Conservation (phyloP, 2,797 vertebrate genomes). For the Lophotriccus pileatus region DNA sequence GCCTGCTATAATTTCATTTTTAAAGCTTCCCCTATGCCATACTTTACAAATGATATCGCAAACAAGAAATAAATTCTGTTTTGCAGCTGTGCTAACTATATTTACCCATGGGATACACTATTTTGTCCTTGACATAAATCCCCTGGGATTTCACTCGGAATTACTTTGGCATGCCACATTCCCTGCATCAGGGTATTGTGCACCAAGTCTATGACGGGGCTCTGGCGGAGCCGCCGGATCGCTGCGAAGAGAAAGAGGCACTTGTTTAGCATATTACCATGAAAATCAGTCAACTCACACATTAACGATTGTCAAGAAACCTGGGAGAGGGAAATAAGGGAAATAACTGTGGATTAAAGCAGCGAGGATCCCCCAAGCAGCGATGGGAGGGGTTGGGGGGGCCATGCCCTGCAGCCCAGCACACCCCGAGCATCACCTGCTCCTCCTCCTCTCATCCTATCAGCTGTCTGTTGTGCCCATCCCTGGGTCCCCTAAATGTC, state of each 20-base stretch:
- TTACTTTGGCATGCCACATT: constrained; percentile 49
- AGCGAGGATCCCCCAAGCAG: constrained; percentile 25
- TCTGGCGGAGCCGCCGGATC: not conserved
- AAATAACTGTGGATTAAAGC: not conserved
- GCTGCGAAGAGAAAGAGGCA: not conserved
- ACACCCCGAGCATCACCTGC: not conserved
- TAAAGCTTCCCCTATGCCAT: constrained; percentile 77
- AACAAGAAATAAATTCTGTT: constrained; percentile 81
- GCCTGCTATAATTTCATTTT: constrained; percentile 80
- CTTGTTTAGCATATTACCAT: constrained; percentile 46
- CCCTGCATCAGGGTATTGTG: constrained; percentile 7
- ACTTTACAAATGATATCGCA: constrained; percentile 79
- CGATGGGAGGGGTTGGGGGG: fast-evolving
- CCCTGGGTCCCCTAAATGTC: not conserved
- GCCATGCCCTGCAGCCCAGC: not conserved
- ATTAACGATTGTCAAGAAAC: constrained; percentile 2
- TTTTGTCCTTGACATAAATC: constrained; percentile 77
- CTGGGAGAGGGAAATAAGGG: not conserved
- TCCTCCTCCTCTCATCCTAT: not conserved
- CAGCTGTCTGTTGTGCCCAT: fast-evolving
- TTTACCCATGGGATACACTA: constrained; percentile 74
- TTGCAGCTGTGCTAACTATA: constrained; percentile 74
- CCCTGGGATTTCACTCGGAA: constrained; percentile 59
- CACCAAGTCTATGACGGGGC: not conserved
- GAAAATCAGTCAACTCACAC: constrained; percentile 45